Conservation (phyloP, 2,113 vertebrate genomes). For the Hirundichthys speculiger region DNA sequence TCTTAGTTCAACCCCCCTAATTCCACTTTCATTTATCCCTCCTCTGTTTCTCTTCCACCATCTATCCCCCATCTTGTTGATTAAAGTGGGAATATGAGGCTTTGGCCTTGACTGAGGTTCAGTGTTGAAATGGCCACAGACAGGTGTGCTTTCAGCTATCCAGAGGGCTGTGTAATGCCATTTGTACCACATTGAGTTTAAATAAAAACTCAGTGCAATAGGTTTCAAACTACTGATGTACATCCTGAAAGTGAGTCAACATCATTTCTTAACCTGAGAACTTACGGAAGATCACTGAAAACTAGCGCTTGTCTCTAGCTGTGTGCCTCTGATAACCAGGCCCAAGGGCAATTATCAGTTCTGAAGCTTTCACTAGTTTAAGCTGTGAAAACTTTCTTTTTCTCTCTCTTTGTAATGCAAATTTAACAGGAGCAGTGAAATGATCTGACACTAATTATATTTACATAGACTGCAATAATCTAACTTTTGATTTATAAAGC, state of each 20-base stretch:
- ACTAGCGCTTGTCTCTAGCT: too few species aligned
- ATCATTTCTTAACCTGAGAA: conserved; percentile 16
- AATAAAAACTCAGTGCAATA: conserved; percentile 26
- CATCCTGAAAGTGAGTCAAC: conserved; percentile 41
- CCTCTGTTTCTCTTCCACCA: conserved; percentile 39
- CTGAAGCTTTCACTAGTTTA: too few species aligned
- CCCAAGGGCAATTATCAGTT: neutral
- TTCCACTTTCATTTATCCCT: too few species aligned
- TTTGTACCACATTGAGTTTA: conserved; percentile 41
- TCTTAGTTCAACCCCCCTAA: conserved; percentile 24
- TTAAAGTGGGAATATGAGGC: conserved; percentile 74
- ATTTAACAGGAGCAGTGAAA: too few species aligned
- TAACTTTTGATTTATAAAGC: too few species aligned
- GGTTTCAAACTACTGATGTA: conserved; percentile 29
- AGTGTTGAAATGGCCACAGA: conserved; percentile 52
- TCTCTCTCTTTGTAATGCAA: too few species aligned
- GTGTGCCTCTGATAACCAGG: neutral
- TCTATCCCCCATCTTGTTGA: conserved; percentile 59
- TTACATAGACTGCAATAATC: too few species aligned
- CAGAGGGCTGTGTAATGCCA: conserved; percentile 39
- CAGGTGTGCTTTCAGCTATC: conserved; percentile 47
- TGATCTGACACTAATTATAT: too few species aligned
- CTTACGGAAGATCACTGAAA: neutral
- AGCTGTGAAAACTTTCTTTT: too few species aligned
- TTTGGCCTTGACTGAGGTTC: conserved; percentile 69